Conservation (phyloP, 64 coral and sea anemone species). For the Actinia tenebrosa region DNA sequence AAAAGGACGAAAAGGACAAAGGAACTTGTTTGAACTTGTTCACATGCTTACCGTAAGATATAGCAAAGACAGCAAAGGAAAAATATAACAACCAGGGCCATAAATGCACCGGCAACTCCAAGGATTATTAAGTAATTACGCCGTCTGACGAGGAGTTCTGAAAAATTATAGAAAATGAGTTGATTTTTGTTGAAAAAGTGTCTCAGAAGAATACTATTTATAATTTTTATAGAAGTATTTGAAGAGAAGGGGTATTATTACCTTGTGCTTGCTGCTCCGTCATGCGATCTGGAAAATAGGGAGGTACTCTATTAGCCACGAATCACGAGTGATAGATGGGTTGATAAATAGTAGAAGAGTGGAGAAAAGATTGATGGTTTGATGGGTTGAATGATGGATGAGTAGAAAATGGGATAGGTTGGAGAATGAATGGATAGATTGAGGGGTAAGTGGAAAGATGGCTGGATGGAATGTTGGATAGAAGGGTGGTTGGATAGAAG, state of each 20-base stretch:
- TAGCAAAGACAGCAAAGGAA: not conserved
- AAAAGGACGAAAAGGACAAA: too few relatives aligned
- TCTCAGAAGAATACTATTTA: too few relatives aligned
- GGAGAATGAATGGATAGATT: not conserved
- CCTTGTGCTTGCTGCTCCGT: conserved; percentile 1
- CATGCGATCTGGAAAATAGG: not conserved
- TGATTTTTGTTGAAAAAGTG: too few relatives aligned
- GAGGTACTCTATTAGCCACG: too few relatives aligned
- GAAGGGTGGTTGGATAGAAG: too few relatives aligned
- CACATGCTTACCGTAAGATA: not conserved
- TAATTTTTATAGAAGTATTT: too few relatives aligned
- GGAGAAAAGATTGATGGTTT: not conserved
- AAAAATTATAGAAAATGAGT: not conserved
- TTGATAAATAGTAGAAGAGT: not conserved
- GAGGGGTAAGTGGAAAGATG: not conserved
- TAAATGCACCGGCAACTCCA: conserved; percentile 2
- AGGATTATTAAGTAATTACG: not conserved
- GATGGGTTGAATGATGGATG: too few relatives aligned
- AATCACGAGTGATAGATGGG: too few relatives aligned
- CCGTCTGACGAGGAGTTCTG: not conserved
- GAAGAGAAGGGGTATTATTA: not conserved
- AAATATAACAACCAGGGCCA: not conserved
- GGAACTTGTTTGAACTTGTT: too few relatives aligned
- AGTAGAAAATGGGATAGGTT: too few relatives aligned
- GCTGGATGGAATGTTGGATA: too few relatives aligned